phyloP scores from a whole-genome alignment of 1,140 invertebrate species.

The Choristoneura fumiferana region DNA sequence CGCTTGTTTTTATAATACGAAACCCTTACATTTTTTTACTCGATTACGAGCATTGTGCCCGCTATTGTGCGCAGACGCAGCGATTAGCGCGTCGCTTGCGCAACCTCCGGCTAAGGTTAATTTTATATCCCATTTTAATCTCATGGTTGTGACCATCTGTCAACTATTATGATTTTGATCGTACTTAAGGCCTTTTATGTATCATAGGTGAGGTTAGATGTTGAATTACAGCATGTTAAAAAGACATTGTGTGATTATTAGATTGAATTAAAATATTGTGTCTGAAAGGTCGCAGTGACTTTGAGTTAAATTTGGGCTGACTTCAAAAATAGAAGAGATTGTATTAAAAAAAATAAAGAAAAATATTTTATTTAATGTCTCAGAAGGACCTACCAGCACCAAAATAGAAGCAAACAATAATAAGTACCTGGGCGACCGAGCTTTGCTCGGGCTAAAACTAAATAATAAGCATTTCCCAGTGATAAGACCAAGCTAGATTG shows the following conservation, averaged over 20 bases:
- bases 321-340: no score
- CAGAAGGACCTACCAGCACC: no score
- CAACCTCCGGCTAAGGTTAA: constrained; percentile 11
- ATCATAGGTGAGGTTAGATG: constrained; percentile 1
- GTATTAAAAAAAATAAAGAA: no score
- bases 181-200: constrained; percentile 22
- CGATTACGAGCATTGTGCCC: constrained; percentile 7
- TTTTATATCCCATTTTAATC: constrained; percentile 24
- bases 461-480: no score
- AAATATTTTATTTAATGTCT: no score
- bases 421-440: no score
- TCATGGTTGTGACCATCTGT: constrained; percentile 30
- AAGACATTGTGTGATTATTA: background rate
- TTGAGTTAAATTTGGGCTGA: background rate
- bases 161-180: constrained; percentile 33
- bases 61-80: constrained; percentile 9
- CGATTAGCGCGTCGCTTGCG: background rate
- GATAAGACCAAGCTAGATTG: no score
- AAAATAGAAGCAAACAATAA: no score
- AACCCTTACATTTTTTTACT: constrained; percentile 1
- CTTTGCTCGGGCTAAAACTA: no score
- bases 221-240: constrained; percentile 7
- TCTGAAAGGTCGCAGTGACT: background rate
- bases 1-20: no score
- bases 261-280: constrained; percentile 9